Percentiles rank a stretch among this genome's conserved stretches.
Evolutionary conservation across 2,888 invertebrate species (phyloP).

Genomic region (Lasius fuliginosus): DNA sequence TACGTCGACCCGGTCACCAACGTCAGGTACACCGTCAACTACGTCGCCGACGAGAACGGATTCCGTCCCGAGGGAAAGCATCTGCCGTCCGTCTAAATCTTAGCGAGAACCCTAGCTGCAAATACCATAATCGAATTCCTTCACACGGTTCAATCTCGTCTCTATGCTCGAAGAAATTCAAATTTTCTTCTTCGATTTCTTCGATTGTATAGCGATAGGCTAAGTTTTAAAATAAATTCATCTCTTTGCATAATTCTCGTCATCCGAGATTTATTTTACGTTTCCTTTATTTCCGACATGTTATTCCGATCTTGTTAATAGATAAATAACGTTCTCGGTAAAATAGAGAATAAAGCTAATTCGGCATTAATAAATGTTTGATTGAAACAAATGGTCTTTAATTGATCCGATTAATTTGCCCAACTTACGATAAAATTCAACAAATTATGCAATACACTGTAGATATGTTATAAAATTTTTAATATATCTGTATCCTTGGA

Average conservation of each 20-base stretch:
- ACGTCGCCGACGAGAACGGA: slow-evolving; percentile 78
- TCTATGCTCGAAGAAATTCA: background rate
- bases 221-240: slow-evolving; percentile 32
- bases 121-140: background rate
- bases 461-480: background rate
- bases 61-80: slow-evolving; percentile 78
- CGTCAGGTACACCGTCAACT: slow-evolving; percentile 74
- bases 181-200: background rate
- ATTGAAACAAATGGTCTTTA: background rate
- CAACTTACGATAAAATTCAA: background rate
- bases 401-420: background rate
- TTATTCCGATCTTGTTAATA: background rate
- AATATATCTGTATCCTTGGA: slow-evolving; percentile 3
- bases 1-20: slow-evolving; percentile 79
- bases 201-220: slow-evolving; percentile 17
- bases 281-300: background rate
- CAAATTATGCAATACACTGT: background rate
- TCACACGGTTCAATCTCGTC: background rate
- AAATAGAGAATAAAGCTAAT: background rate
- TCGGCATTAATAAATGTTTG: background rate
- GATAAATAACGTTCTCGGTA: background rate
- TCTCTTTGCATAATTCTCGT: background rate
- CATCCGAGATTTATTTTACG: background rate
- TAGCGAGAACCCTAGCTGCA: background rate
- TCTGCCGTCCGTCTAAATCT: slow-evolving; percentile 63